Evolutionary conservation across 2,797 vertebrate species (phyloP).

Genomic region (Delichon dasypus): DNA sequence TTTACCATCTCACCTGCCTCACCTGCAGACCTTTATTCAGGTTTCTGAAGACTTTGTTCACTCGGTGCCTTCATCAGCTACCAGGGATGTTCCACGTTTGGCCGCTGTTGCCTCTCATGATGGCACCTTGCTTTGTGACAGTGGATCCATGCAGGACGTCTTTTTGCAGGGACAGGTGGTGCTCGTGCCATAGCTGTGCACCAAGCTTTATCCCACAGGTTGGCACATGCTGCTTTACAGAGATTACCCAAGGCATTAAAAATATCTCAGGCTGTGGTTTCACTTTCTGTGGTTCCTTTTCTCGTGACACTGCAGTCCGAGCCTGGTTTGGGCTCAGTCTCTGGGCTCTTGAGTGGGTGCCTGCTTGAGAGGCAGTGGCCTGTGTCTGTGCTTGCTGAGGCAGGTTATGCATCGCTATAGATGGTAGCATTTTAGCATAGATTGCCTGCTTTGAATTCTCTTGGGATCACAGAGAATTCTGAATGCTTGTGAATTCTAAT

Average conservation of each 20-base stretch:
- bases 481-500: not conserved
- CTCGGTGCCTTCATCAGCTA: not conserved
- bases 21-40: not conserved
- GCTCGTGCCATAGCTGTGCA: not conserved
- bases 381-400: not conserved
- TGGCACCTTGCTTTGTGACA: not conserved
- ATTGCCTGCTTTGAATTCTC: not conserved
- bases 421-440: not conserved
- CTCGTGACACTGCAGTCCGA: not conserved
- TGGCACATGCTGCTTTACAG: not conserved
- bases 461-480: not conserved
- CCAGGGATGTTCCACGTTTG: fast-evolving
- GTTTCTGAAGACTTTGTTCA: not conserved
- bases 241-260: not conserved
- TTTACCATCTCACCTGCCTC: not conserved
- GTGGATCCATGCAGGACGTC: fast-evolving
- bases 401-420: not conserved
- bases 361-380: not conserved
- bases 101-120: fast-evolving
- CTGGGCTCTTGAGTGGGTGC: not conserved
- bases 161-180: not conserved
- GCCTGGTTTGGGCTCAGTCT: not conserved
- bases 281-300: not conserved
- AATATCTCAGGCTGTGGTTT: not conserved
- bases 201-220: not conserved